Evolutionary conservation across 2,888 invertebrate species (phyloP), one percentile per base, ranked within the genome.

Genomic region (Epistrophe eligans): DNA sequence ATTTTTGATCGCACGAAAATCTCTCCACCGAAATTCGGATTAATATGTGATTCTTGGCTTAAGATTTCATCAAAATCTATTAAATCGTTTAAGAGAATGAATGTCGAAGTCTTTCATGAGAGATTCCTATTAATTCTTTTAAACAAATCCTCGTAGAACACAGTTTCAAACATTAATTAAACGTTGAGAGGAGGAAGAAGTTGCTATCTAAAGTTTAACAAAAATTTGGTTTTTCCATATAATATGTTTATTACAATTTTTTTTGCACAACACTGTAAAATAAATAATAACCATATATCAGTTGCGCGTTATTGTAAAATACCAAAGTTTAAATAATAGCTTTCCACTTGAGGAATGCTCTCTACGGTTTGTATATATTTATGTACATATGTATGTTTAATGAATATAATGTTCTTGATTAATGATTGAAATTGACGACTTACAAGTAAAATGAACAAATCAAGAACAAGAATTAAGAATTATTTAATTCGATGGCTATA

Each of bases 301-400:
- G 13, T 32, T 11, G n/a, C 1, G 17, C 7, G 32, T 64, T 64
- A 45, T 64, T 64, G 45, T 64, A 43, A 64, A 64, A 64, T 64
- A 45, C 64, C 64, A 64, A 64, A 45, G 45, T 64, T 58, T 64
- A 64, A 64, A 64, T 64, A 64, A 64, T 64, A 45, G 45, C 45
- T 64, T 64, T 64, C n/a, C 64, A 32, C 64, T 48, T 32, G n/a
- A 64, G 45, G 28, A 64, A 45, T 64, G 15, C 40, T 11, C 9
- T 15, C 43, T 10, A 58, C 11, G 15, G 15, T 24, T 28, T 64
- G 28, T 13, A 15, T 43, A 32, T 32, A 28, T 28, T 5, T 28
- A 28, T 28, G 2, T 4, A 2, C 2, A 2, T 28, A 5, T 28
- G 2, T 28, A 7, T 35, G 35, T 35, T 64, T 28, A 64, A 45